Base-by-base conservation (phyloP, 2,113 vertebrate genomes). In the Conger conger region DNA sequence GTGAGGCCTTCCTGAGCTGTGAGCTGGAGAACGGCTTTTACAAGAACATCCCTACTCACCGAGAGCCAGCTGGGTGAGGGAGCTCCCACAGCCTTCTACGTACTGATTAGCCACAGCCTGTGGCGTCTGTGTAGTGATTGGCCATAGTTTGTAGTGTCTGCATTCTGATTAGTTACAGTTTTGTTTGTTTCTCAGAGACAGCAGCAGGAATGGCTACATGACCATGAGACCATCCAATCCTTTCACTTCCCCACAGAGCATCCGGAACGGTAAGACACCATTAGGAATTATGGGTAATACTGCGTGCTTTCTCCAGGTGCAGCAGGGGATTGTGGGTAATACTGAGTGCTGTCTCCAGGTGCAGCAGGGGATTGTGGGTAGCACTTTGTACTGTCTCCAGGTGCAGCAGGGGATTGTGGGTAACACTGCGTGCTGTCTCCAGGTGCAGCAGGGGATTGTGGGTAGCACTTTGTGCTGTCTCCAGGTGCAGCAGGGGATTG, bases 161-260 rank as follows among this genome's bases (percentile, higher is more conserved):
- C 9, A 33, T 73, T 73, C n/a, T 30, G n/a, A 63, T 63, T 63
- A 23, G 57, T 63, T 8, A 27, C 20, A 27, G 18, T 8, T 4
- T 86, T 92, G 27, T 33, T 33, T 54, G 42, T 78, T 54, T 60
- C 68, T 85, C 89, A 96, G 94, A 30, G 98, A 98, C 80, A 96
- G 94, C 88, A 93, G 91, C 90, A 94, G 94, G 87, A 97, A 94
- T 81, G 97, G 97, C 83, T 99, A 99, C 91, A 97, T 99, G 97
- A 94, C 97, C 87, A 99, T 99, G 98, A 98, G 95, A 88, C 97
- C 98, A 82, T 97, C 97, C 89, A 95, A 93, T 50, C 93, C 95
- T 76, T 96, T 27, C 57, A 23, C 20, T 27, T 4, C n/a, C 9
- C 5, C 68, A 73, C 68, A 73, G 27, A 33, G 11, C n/a, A n/a